Conservation (phyloP, 2,888 invertebrate genomes). For the Xylophagus ater region DNA sequence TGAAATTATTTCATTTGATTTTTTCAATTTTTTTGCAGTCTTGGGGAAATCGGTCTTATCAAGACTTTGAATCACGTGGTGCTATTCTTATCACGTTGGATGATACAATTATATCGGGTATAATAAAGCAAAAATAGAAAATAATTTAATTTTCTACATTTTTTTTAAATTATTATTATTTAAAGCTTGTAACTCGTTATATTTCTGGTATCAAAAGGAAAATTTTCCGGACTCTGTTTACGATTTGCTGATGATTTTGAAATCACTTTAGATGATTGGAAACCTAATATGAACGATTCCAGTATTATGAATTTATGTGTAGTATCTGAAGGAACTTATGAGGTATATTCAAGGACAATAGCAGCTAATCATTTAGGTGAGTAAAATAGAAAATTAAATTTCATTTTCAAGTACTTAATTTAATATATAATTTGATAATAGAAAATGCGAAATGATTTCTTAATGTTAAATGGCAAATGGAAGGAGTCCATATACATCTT, state of each 20-base stretch:
- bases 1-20: conserved; percentile 3
- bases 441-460: conserved; percentile 97
- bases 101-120: conserved; percentile 70
- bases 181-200: conserved; percentile 88
- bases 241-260: conserved; percentile 97
- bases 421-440: conserved; percentile 26
- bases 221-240: conserved; percentile 81
- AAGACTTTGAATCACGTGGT: conserved; percentile 69
- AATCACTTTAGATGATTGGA: conserved; percentile 94
- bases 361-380: conserved; percentile 71
- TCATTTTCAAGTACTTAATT: conserved; percentile 3
- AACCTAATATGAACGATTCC: conserved; percentile 71
- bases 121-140: too few relatives aligned
- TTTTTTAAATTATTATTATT: conserved; percentile 10
- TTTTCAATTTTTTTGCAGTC: conserved; percentile 37
- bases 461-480: conserved; percentile 99
- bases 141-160: too few relatives aligned
- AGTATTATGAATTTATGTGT: conserved; percentile 84
- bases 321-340: conserved; percentile 98
- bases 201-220: conserved; percentile 88
- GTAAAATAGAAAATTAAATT: conserved; percentile 6
- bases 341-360: conserved; percentile 71
- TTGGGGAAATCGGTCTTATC: conserved; percentile 53
- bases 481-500: conserved; percentile 93
- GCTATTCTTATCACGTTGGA: conserved; percentile 94